Conservation (phyloP, 2,797 vertebrate genomes). For the Chelon auratus region DNA sequence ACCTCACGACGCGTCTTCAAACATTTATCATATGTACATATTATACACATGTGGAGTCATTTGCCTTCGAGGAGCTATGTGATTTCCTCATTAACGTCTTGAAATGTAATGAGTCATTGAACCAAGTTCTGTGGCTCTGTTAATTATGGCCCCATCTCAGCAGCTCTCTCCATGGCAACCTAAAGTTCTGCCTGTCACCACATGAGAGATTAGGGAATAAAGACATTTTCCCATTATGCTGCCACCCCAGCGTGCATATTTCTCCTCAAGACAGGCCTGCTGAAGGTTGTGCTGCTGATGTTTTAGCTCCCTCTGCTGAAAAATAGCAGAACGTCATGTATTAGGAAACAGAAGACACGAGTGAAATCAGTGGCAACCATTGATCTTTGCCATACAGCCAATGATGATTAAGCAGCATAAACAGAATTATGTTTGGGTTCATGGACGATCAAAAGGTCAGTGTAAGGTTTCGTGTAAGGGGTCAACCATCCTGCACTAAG, state of each 20-base stretch:
- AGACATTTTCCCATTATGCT: slow-evolving; percentile 72
- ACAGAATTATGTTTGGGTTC: not conserved
- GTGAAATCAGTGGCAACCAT: too few relatives aligned
- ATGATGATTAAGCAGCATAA: not conserved
- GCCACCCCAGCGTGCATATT: slow-evolving; percentile 51
- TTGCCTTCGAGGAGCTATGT: slow-evolving; percentile 66
- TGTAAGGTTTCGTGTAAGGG: not conserved
- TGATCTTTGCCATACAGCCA: too few relatives aligned
- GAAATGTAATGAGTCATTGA: slow-evolving; percentile 72
- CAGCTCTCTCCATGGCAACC: slow-evolving; percentile 80
- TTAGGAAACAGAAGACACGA: too few relatives aligned
- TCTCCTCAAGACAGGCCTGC: slow-evolving; percentile 52
- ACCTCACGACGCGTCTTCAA: slow-evolving; percentile 45
- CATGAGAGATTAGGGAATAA: slow-evolving; percentile 75
- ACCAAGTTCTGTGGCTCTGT: slow-evolving; percentile 64
- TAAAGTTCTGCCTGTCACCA: slow-evolving; percentile 76
- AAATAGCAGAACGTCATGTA: not conserved
- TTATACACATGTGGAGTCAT: slow-evolving; percentile 46
- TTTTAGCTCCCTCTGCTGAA: slow-evolving; percentile 77
- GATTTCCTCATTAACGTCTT: slow-evolving; percentile 77
- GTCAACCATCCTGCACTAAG: not conserved
- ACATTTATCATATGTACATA: slow-evolving; percentile 61
- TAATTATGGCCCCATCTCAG: slow-evolving; percentile 73
- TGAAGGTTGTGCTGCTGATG: slow-evolving; percentile 19
- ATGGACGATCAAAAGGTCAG: not conserved